Evolutionary conservation across 2,797 vertebrate species (phyloP).

Genomic region (Tiaroga cobitis): DNA sequence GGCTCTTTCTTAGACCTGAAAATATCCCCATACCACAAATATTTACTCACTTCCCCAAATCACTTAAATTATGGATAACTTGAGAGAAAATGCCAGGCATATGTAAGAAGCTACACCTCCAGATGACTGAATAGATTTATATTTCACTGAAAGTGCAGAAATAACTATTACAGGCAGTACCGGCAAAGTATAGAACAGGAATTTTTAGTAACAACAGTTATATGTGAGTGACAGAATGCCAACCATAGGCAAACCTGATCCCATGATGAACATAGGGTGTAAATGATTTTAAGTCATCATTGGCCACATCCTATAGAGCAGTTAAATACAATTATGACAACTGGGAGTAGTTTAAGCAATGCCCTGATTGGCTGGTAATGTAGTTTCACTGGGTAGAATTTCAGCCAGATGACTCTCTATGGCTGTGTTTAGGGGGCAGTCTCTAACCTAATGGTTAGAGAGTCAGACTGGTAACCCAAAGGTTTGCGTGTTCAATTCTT

Average conservation of each 20-base stretch:
- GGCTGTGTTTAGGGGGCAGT: too few species aligned
- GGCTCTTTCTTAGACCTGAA: conserved; percentile 16
- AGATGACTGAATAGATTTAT: background rate
- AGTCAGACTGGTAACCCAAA: too few species aligned
- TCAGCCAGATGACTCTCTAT: background rate
- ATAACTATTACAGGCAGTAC: background rate
- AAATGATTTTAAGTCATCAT: conserved; percentile 27
- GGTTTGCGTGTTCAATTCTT: too few species aligned
- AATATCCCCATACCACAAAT: conserved; percentile 27
- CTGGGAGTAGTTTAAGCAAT: background rate
- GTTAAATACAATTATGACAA: background rate
- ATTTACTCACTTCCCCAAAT: conserved; percentile 20
- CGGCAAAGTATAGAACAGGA: background rate
- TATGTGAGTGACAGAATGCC: background rate
- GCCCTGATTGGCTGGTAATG: background rate
- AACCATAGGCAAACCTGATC: background rate
- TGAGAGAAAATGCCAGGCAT: background rate
- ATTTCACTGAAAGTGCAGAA: conserved; percentile 4
- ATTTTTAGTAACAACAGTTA: background rate
- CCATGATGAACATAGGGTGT: conserved; percentile 51
- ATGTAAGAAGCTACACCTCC: background rate
- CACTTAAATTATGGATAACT: conserved; percentile 35
- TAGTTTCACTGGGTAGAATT: background rate
- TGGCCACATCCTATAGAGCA: background rate
- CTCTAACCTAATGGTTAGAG: too few species aligned